Evolutionary conservation across 1,140 invertebrate genomes (phyloP), one percentile per base, ranked within the genome.

Genomic region (Solenopsis invicta): DNA sequence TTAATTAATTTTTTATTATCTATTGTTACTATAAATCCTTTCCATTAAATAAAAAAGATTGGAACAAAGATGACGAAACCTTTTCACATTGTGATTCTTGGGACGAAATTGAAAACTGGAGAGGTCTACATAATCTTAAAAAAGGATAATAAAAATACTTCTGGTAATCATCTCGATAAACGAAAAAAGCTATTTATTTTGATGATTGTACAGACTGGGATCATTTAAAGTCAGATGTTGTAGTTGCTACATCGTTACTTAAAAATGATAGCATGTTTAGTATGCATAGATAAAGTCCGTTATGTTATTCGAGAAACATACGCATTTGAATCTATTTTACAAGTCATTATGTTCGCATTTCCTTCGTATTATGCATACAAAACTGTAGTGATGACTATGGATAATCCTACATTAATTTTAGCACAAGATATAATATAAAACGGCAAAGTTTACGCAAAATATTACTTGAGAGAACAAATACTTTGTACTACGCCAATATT

Each of bases 381-480:
- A 62, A 29, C 24, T 16, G 24, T 13, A 62, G 24, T 62, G 12
- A 29, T 13, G 12, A 29, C 21, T 13, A 62, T 29, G 34, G 29
- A 34, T 29, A 62, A 62, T 34, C 24, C 29, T 13, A 13, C 21
- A 62, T 34, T 62, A 29, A 62, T 2, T 62, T 34, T 62, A 34
- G 61, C 61, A 29, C 29, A 62, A 12, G 29, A 62, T 13, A 62
- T 62, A 62, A 13, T 62, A 62, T 9, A 62, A 62, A 62, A 29
- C 18, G 29, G 29, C 29, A 62, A 62, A 29, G 10, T 62, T 24
- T 29, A 10, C 4, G 61, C 59, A 61, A 61, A 29, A 62, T 29
- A 62, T 62, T 62, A 62, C 21, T 62, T 29, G 61, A 29, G 61
- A 62, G 61, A 29, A 34, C 61, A 62, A 62, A 62, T 62, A 13